Conservation (phyloP, 2,888 invertebrate genomes). For the Odontocerum albicorne region DNA sequence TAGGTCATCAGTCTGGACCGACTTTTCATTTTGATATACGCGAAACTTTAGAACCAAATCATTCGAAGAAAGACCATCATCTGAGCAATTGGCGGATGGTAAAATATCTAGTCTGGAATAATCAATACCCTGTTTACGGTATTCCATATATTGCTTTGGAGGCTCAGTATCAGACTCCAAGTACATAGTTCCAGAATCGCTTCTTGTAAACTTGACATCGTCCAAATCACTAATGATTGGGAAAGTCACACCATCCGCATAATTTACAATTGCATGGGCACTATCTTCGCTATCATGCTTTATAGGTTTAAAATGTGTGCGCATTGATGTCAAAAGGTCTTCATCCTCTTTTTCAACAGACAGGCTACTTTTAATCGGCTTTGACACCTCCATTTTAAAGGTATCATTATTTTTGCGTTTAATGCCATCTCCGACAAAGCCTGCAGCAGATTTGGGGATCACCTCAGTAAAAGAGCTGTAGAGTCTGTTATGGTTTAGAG, state of each 20-base stretch:
- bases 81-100: conserved; percentile 29
- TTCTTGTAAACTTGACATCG: conserved; percentile 65
- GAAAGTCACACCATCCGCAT: conserved; percentile 74
- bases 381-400: conserved; percentile 11
- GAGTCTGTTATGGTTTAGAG: conserved; percentile 63
- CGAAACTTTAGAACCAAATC: conserved; percentile 70
- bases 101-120: conserved; percentile 44
- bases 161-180: conserved; percentile 54
- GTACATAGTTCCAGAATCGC: conserved; percentile 64
- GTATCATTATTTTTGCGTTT: conserved; percentile 28
- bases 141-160: conserved; percentile 57
- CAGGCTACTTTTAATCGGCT: conserved; percentile 24
- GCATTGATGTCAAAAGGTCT: conserved; percentile 73
- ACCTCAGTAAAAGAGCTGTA: conserved; percentile 65
- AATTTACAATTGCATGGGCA: conserved; percentile 44
- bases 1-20: conserved; percentile 56
- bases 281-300: conserved; percentile 54
- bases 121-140: conserved; percentile 49
- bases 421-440: conserved; percentile 31
- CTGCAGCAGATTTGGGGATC: conserved; percentile 43
- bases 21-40: conserved; percentile 60
- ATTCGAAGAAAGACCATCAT: conserved; percentile 41
- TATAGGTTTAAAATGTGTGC: conserved; percentile 85
- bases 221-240: conserved; percentile 66
- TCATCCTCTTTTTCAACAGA: conserved; percentile 45